Evolutionary conservation across 2,797 vertebrate species (phyloP).

Genomic region (Lophotriccus pileatus): DNA sequence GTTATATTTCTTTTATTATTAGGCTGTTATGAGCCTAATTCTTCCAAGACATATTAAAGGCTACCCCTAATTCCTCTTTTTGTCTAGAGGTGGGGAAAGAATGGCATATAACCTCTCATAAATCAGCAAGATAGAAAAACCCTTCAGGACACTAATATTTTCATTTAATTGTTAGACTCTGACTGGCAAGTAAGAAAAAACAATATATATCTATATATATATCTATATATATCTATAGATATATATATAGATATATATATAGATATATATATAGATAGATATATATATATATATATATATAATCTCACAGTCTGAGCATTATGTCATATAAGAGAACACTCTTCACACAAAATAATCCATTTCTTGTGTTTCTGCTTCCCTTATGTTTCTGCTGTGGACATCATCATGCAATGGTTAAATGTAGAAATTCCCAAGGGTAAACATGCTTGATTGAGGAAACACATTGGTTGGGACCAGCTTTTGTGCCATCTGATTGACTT

Average conservation of each 20-base stretch:
- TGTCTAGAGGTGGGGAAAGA: not conserved
- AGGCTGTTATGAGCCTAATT: not conserved
- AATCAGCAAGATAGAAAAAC: not conserved
- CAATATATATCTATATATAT: too few species aligned
- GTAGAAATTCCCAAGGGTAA: not conserved
- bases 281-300: not conserved
- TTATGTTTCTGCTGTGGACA: not conserved
- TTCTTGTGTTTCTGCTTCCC: not conserved
- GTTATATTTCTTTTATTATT: not conserved
- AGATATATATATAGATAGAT: too few species aligned
- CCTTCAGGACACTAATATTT: not conserved
- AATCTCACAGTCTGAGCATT: not conserved
- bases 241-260: too few species aligned
- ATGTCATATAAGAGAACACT: not conserved
- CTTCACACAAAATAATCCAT: not conserved
- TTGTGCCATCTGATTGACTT: not conserved
- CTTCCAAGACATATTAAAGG: not conserved
- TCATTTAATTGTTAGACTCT: not conserved
- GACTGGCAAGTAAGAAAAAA: not conserved
- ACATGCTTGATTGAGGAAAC: not conserved
- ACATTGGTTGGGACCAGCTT: not conserved
- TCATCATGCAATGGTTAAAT: not conserved
- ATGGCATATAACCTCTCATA: not conserved
- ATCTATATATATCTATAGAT: too few species aligned
- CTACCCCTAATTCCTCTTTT: fast-evolving